Conservation (phyloP, 2,113 vertebrate species). For the Tinamus guttatus region DNA sequence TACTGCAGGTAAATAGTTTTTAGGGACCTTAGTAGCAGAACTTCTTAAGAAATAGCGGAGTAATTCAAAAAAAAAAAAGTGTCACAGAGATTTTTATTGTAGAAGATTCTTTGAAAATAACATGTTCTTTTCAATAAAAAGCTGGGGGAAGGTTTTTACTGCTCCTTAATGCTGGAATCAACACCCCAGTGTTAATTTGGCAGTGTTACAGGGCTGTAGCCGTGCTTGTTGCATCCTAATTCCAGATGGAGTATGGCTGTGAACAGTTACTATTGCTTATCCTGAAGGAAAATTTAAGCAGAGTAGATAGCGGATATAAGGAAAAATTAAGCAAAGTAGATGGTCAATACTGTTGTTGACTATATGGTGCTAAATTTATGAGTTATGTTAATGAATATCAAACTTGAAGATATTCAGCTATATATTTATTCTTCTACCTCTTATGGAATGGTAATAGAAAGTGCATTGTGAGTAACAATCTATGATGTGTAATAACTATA, state of each 20-base stretch:
- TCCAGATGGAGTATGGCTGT: slow-evolving; percentile 44
- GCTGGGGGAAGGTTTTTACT: not conserved
- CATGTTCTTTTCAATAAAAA: not conserved
- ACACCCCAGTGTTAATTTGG: slow-evolving; percentile 29
- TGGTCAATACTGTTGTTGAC: not conserved
- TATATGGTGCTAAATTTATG: not conserved
- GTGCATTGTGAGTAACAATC: not conserved
- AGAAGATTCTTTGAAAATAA: not conserved
- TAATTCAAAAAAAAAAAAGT: not conserved
- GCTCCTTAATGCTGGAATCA: slow-evolving; percentile 16
- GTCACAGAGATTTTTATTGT: not conserved
- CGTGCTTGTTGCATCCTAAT: slow-evolving; percentile 21
- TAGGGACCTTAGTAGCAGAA: not conserved
- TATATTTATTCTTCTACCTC: not conserved
- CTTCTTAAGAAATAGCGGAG: not conserved
- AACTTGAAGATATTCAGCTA: not conserved
- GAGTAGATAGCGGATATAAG: slow-evolving; percentile 32
- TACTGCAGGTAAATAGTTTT: not conserved
- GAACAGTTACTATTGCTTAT: slow-evolving; percentile 23
- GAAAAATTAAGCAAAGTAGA: slow-evolving; percentile 46
- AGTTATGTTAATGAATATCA: not conserved
- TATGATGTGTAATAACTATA: not conserved
- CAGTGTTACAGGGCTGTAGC: not conserved
- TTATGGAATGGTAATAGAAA: not conserved
- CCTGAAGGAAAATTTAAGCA: slow-evolving; percentile 54